These are phyloP conservation scores for Turdus rufiventris DNA, from an alignment of 2,113 vertebrate genomes.

Conservation along the genomic window DNA sequence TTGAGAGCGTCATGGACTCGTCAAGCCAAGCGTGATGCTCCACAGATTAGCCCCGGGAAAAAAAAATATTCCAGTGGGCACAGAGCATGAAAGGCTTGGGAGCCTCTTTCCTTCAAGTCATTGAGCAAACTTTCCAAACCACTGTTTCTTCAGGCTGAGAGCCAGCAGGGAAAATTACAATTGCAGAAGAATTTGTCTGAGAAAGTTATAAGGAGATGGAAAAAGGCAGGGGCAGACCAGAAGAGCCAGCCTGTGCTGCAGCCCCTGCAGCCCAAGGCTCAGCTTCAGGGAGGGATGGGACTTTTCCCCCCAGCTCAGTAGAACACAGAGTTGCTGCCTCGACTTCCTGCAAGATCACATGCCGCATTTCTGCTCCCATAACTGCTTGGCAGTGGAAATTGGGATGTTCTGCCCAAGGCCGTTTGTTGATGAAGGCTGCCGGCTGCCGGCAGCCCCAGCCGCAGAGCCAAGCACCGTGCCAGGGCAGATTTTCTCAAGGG, in stretches of 20 bases:
- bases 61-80: not conserved
- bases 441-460: not conserved
- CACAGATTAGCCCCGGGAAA: not conserved
- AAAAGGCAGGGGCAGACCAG: not conserved
- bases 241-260: not conserved
- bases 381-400: not conserved
- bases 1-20: not conserved
- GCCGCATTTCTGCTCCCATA: not conserved
- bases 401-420: constrained; percentile 13
- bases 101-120: constrained; percentile 1
- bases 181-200: constrained; percentile 17
- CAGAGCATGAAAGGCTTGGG: not conserved
- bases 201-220: not conserved
- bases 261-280: not conserved
- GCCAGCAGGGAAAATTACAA: constrained; percentile 26
- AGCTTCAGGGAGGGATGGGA: not conserved
- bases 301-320: not conserved
- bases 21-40: constrained; percentile 8
- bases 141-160: constrained; percentile 6
- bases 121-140: constrained; percentile 29
- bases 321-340: accelerated
- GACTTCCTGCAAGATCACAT: not conserved
- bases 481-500: constrained; percentile 36
- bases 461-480: not conserved
- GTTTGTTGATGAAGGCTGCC: constrained; percentile 23